phyloP scores from a whole-genome alignment of 2,113 vertebrate genomes.

The Dolichotis patagonum region DNA sequence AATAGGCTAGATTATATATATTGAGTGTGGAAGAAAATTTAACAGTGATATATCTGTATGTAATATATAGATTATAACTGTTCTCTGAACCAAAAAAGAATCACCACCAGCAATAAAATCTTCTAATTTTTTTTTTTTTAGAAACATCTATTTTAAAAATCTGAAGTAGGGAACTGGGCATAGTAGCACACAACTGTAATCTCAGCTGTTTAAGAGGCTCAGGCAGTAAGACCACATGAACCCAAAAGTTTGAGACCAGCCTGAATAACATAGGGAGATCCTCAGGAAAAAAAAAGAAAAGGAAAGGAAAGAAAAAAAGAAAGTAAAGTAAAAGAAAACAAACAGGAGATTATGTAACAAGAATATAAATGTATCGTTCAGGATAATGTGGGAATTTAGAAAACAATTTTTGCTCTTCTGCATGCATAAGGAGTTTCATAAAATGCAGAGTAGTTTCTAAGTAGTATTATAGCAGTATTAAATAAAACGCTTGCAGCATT shows the following conservation, averaged over 20 bases:
- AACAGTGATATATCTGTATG: neutral
- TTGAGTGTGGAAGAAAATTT: slow-evolving; percentile 3
- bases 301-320: neutral
- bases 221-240: neutral
- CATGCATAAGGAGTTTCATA: slow-evolving; percentile 9
- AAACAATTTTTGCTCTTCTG: neutral
- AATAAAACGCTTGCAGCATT: slow-evolving; percentile 9
- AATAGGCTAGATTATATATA: slow-evolving; percentile 11
- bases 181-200: neutral
- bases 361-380: slow-evolving; percentile 33
- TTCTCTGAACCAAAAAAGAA: slow-evolving; percentile 29
- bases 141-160: neutral
- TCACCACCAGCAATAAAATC: slow-evolving; percentile 19
- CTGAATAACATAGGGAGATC: neutral
- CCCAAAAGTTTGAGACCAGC: neutral
- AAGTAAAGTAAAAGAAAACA: neutral
- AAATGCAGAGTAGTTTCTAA: slow-evolving; percentile 41
- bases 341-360: neutral
- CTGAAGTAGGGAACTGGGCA: neutral
- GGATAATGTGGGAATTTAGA: slow-evolving; percentile 30
- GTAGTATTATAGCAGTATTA: slow-evolving; percentile 21
- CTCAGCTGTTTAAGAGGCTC: neutral
- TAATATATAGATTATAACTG: neutral
- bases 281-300: neutral
- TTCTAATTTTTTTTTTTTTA: slow-evolving; percentile 52